phyloP scores from a whole-genome alignment of 30 jellyfish, hydroid and myxozoan genomes.

The Aurelia aurita region DNA sequence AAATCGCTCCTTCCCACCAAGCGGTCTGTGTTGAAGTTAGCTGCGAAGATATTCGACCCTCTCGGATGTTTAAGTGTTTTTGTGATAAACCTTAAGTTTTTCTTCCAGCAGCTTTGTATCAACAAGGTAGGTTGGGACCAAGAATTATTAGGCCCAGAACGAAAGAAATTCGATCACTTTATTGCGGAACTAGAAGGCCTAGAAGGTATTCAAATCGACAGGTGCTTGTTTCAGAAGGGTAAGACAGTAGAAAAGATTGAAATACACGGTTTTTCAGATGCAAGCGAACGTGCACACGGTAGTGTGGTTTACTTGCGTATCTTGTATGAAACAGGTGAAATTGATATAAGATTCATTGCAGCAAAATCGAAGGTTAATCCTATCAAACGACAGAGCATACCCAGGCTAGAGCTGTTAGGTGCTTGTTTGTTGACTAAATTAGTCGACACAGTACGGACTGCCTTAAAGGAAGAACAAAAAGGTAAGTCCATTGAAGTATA shows the following conservation, averaged over 20 bases:
- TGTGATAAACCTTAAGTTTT: conserved; percentile 1
- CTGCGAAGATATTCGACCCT: conserved; percentile 48
- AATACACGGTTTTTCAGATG: too few species aligned
- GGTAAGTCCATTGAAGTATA: background rate
- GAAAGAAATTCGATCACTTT: conserved; percentile 2
- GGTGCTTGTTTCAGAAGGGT: too few species aligned
- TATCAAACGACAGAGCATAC: too few species aligned
- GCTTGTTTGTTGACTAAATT: conserved; percentile 13
- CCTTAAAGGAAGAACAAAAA: conserved; percentile 3
- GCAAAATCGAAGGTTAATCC: too few species aligned
- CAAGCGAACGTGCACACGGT: too few species aligned
- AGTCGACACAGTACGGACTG: background rate
- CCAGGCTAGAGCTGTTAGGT: too few species aligned
- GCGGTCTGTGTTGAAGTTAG: conserved; percentile 40
- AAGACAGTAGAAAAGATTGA: too few species aligned
- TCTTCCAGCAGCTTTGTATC: background rate
- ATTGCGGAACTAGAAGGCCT: conserved; percentile 4
- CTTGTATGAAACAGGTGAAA: too few species aligned
- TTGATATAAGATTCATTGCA: too few species aligned
- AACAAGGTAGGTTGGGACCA: conserved; percentile 35
- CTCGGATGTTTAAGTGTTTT: conserved; percentile 32
- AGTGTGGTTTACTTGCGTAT: too few species aligned
- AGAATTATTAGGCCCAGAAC: conserved; percentile 1
- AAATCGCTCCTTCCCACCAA: conserved; percentile 36
- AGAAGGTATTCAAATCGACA: conserved; percentile 9